A percentile compares a stretch with the other conserved stretches of the same genome.
These are phyloP conservation scores for Marronus borbonicus DNA, from an alignment of 2,888 invertebrate species.

Conservation along the genomic window DNA sequence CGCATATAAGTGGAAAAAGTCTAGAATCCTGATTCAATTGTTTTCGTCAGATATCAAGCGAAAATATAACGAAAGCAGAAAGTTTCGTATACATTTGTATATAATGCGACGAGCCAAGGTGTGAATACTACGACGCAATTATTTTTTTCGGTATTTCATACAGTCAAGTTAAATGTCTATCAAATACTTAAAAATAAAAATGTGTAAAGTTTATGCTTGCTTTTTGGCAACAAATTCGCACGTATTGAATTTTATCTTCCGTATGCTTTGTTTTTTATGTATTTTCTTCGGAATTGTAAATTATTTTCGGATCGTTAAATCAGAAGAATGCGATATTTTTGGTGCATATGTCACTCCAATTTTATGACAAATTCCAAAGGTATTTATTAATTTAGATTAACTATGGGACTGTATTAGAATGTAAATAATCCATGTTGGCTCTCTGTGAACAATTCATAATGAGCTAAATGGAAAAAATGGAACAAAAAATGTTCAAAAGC, in stretches of 20 bases:
- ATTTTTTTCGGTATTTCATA: conserved; percentile 19
- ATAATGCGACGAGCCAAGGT: conserved; percentile 20
- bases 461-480: too few species aligned
- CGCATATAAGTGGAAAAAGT: conserved; percentile 54
- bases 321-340: too few species aligned
- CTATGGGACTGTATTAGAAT: too few species aligned
- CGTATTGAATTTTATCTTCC: conserved; percentile 30
- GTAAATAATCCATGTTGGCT: too few species aligned
- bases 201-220: conserved; percentile 25
- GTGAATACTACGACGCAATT: conserved; percentile 31
- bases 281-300: neutral
- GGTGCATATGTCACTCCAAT: too few species aligned
- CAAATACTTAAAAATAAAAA: conserved; percentile 34
- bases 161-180: conserved; percentile 4
- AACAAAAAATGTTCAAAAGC: too few species aligned
- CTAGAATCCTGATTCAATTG: conserved; percentile 61
- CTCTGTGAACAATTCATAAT: too few species aligned
- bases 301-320: neutral
- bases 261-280: neutral
- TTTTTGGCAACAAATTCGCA: conserved; percentile 38
- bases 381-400: too few species aligned
- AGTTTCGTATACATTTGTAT: conserved; percentile 4
- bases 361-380: too few species aligned
- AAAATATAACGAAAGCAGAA: conserved; percentile 37
- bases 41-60: conserved; percentile 53